Base-by-base conservation (phyloP, 1,140 invertebrate species). In the Drosophila athabasca region DNA sequence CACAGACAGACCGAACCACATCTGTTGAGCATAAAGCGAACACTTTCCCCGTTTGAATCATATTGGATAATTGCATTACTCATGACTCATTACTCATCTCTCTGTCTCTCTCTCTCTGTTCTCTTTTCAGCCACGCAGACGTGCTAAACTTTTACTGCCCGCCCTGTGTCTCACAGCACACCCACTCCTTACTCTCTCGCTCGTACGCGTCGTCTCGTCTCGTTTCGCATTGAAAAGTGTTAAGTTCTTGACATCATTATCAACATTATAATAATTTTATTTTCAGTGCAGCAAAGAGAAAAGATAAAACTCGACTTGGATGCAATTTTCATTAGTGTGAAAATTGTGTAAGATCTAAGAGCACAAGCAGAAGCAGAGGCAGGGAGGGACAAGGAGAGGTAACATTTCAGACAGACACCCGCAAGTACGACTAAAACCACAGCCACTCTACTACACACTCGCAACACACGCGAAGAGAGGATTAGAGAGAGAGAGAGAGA, bases 261-360 rank as follows among this genome's bases (percentile, higher is more conserved):
- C 44, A 44, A 54, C 68, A 60, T 57, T 61, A 48, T 62, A 48
- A 73, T 73, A 64, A 64, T 64, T 51, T 64, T 44, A 64, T 73
- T 73, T 51, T 24, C 70, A 77, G 72, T 76, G 72, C 66, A 69
- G 51, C 70, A 70, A 13, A 13, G 43, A 57, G 50, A 66, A 60
- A 52, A 76, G 59, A 79, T 59, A 67, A 62, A 73, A 61, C 67
- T 66, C 80, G 69, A 58, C 76, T 85, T 76, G 72, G 58, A 76
- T 85, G 81, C 81, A 80, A 76, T 84, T 84, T 84, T 84, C 81
- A 84, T 80, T 65, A 77, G 72, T 73, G 67, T 26, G 80, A 85
- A 84, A 85, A 84, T 83, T 83, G 79, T 71, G 49, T 35, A 26
- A 58, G 49, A 69, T 69, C 58, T 43, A 58, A 70, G 66, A 69